Conservation (phyloP, 2,797 vertebrate species). For the Aulostomus chinensis region DNA sequence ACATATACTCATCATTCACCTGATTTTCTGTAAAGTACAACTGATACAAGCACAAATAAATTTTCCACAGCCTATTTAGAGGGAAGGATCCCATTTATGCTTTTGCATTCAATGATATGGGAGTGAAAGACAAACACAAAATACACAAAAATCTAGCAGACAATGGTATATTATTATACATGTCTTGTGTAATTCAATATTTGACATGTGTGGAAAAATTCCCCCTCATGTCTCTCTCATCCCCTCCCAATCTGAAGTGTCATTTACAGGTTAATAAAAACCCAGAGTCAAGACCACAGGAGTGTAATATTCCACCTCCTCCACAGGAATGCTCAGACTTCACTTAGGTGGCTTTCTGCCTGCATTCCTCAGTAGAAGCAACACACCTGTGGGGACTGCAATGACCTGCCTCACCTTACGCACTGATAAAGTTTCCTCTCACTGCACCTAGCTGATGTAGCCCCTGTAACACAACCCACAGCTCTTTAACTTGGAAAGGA, state of each 20-base stretch:
- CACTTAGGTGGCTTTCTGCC: slow-evolving; percentile 26
- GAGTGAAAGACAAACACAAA: too few species aligned
- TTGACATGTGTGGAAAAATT: too few species aligned
- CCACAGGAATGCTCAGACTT: slow-evolving; percentile 35
- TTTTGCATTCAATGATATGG: too few species aligned
- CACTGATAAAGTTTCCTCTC: slow-evolving; percentile 48
- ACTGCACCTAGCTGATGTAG: slow-evolving; percentile 26
- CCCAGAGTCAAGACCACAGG: slow-evolving; percentile 1
- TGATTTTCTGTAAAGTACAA: background rate
- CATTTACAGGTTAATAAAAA: slow-evolving; percentile 27
- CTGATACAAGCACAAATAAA: slow-evolving; percentile 4
- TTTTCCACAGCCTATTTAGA: background rate
- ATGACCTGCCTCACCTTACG: slow-evolving; percentile 28
- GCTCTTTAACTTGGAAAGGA: slow-evolving; percentile 24
- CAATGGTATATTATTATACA: too few species aligned
- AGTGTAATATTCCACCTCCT: slow-evolving; percentile 33
- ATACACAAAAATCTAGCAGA: too few species aligned
- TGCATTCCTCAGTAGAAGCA: slow-evolving; percentile 49
- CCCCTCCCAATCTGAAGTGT: slow-evolving; percentile 3
- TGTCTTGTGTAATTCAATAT: too few species aligned
- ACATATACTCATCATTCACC: slow-evolving; percentile 9
- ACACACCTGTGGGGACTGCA: slow-evolving; percentile 65
- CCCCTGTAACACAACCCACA: slow-evolving; percentile 56
- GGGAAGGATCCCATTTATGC: too few species aligned
- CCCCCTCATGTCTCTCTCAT: too few species aligned